phyloP scores from a whole-genome alignment of 2,797 vertebrate species.

The Catostomus latipinnis region DNA sequence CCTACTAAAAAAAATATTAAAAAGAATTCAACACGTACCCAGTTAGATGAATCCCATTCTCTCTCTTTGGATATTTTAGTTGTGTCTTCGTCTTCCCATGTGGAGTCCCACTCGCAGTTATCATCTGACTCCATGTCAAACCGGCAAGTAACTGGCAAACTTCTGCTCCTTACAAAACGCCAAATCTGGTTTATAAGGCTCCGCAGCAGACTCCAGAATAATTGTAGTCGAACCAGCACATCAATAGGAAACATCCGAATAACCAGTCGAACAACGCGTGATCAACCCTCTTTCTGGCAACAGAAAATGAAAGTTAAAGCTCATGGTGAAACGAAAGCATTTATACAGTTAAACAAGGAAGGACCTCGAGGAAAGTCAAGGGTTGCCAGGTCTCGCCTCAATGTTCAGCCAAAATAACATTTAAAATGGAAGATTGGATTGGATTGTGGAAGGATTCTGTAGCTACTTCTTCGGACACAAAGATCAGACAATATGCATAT shows the following conservation, averaged over 20 bases:
- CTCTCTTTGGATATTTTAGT: not conserved
- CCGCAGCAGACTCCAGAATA: not conserved
- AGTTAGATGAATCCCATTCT: too few species aligned
- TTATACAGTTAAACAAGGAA: not conserved
- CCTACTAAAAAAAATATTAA: not conserved
- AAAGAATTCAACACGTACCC: not conserved
- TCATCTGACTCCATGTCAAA: conserved; percentile 52
- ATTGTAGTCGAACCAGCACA: not conserved
- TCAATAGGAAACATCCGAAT: not conserved
- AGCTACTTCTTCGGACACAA: too few species aligned
- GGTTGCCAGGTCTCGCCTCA: conserved; percentile 37
- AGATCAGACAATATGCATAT: too few species aligned
- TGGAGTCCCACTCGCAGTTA: conserved; percentile 82
- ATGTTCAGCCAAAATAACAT: not conserved
- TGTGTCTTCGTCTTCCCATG: conserved; percentile 64
- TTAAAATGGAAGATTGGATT: not conserved
- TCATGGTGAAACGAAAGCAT: conserved; percentile 14
- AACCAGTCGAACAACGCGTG: not conserved
- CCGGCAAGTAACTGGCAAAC: not conserved
- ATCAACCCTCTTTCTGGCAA: not conserved
- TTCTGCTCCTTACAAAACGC: not conserved
- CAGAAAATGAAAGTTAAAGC: conserved; percentile 17
- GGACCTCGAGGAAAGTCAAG: not conserved
- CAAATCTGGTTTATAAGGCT: too few species aligned
- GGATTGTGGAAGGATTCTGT: too few species aligned